Evolutionary conservation across 30 jellyfish, hydroid and myxozoan genomes (phyloP).

Genomic region (Aurelia sp.): DNA sequence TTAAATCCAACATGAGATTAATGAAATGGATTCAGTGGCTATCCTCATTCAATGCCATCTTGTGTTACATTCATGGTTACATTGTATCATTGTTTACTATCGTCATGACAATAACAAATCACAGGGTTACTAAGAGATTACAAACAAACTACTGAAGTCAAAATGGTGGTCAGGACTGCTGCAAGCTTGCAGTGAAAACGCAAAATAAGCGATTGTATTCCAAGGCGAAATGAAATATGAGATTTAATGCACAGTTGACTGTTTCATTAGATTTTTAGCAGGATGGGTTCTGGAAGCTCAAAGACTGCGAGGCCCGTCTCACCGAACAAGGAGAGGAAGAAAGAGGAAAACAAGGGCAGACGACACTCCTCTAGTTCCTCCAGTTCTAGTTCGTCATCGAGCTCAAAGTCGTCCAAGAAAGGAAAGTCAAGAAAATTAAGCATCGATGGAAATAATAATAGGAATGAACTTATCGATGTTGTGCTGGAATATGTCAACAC

Average conservation of each 20-base stretch:
- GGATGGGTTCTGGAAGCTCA: constrained; percentile 68
- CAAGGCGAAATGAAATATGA: neutral
- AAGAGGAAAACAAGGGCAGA: neutral
- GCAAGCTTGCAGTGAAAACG: neutral
- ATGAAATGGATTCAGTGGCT: too few relatives aligned
- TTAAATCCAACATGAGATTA: too few relatives aligned
- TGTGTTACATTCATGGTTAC: neutral
- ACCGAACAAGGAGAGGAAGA: neutral
- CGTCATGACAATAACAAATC: neutral
- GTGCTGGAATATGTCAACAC: constrained; percentile 78
- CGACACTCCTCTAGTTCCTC: constrained; percentile 4
- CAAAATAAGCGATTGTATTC: neutral
- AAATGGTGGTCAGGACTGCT: neutral
- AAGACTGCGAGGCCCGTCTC: constrained; percentile 3
- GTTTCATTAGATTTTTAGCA: neutral
- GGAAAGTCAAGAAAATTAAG: constrained; percentile 26
- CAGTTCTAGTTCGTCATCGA: constrained; percentile 24
- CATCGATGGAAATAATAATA: constrained; percentile 59
- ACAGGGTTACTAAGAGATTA: constrained; percentile 1
- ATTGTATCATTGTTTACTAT: neutral
- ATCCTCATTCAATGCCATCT: too few relatives aligned
- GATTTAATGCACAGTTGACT: neutral
- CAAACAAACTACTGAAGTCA: neutral
- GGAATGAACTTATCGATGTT: constrained; percentile 73
- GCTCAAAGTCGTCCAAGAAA: constrained; percentile 16